Conservation (phyloP, 37 sponge, comb jelly and placozoan genomes). For the Corticium candelabrum region DNA sequence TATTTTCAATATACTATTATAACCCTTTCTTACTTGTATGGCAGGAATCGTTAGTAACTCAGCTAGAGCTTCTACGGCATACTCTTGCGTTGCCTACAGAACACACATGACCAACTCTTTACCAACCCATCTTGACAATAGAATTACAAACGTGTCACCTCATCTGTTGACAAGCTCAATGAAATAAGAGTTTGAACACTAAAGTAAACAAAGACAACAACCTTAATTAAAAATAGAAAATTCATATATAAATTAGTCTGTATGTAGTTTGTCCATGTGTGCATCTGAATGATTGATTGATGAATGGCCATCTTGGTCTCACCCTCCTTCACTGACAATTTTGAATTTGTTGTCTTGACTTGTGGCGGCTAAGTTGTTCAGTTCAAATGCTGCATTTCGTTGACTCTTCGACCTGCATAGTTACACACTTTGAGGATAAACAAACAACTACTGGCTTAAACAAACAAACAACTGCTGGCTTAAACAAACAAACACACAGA, state of each 20-base stretch:
- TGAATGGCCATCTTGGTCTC: neutral
- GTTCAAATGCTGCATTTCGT: neutral
- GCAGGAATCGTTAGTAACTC: neutral
- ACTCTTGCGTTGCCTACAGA: neutral
- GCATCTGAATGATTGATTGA: too few relatives aligned
- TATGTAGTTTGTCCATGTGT: too few relatives aligned
- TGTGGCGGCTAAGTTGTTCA: neutral
- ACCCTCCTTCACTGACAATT: neutral
- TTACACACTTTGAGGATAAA: neutral
- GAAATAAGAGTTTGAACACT: neutral
- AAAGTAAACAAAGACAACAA: neutral
- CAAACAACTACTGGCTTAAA: neutral
- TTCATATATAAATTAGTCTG: too few relatives aligned
- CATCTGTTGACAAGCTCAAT: neutral
- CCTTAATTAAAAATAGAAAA: neutral
- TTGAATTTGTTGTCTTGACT: neutral
- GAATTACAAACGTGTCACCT: too few relatives aligned
- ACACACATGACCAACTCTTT: too few relatives aligned
- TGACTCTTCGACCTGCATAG: neutral
- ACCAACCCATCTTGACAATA: too few relatives aligned
- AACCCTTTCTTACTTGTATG: neutral
- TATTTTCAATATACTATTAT: too few relatives aligned
- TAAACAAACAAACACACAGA: too few relatives aligned
- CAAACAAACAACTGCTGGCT: too few relatives aligned
- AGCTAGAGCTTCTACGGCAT: neutral